Evolutionary conservation across 2,113 vertebrate species (phyloP), one percentile per base, ranked within the genome.

Genomic region (Sylvia atricapilla): DNA sequence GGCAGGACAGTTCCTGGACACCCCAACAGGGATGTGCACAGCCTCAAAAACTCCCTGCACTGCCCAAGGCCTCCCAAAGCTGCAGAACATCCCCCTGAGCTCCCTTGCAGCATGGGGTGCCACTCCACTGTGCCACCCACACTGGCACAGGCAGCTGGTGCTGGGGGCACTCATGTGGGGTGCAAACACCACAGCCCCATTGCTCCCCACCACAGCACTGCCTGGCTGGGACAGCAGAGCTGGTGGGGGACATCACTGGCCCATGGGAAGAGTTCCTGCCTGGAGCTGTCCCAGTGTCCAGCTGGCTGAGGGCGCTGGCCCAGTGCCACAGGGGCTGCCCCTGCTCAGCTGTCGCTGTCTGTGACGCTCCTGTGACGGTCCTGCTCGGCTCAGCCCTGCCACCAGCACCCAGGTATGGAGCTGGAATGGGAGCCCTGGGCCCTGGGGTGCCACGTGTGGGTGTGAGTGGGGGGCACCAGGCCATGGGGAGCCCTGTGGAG

Each of bases 321-420:
- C 74, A 5, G 84, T 1, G 4, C 84, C 2, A 1, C 52, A 6
- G 92, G 53, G 63, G 46, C 91, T 75, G 82, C 24, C 75, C 82
- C 64, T 0, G 12, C 77, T 95, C 96, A 96, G 96, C 95, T 97
- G 96, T 94, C 15, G 69, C 92, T 96, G 94, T 96, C 94, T 19
- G 94, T 96, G 91, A 93, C 52, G 1, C 37, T 66, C 52, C 77
- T 0, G 6, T 67, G 69, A 91, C 85, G 0, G 27, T 20, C 66
- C 85, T 0, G 19, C 59, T 72, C 15, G 0, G 73, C 53, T 72
- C 90, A 64, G 62, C 84, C 41, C 72, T 1, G 2, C 58, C 49
- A 1, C 82, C 44, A 5, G 79, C 80, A 85, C 91, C 58, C 81
- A 87, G 91, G 93, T 89, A 95, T 0, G 10, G 89, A 93, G 52